These are phyloP conservation scores for Cydia fagiglandana DNA, from an alignment of 1,140 invertebrate species.

Conservation along the genomic window DNA sequence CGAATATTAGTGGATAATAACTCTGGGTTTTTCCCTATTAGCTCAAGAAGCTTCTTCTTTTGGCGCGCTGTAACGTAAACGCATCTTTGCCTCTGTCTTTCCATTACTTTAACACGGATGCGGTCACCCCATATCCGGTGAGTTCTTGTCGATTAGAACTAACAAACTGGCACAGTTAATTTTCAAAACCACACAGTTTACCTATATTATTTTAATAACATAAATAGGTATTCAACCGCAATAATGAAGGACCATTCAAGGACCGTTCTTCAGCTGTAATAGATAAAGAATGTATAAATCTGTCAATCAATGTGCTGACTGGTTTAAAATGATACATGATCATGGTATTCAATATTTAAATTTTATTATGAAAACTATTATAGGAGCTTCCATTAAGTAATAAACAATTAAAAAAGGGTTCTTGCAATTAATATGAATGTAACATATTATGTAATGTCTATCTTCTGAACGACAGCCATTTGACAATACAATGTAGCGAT, in stretches of 20 bases:
- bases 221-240: background rate
- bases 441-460: background rate
- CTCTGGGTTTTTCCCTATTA: constrained; percentile 63
- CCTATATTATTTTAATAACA: background rate
- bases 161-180: background rate
- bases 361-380: too few species aligned
- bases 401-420: too few species aligned
- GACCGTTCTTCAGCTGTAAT: background rate
- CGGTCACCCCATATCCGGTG: background rate
- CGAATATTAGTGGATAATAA: constrained; percentile 62
- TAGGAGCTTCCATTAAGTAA: too few species aligned
- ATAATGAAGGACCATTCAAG: background rate
- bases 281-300: background rate
- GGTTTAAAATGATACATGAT: too few species aligned
- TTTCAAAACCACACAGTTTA: background rate
- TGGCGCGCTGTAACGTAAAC: constrained; percentile 62
- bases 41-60: constrained; percentile 68
- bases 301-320: background rate
- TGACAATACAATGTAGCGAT: background rate
- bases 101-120: constrained; percentile 38
- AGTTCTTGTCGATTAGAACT: background rate
- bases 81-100: constrained; percentile 48
- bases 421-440: too few species aligned
- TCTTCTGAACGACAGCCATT: background rate
- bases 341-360: too few species aligned